Evolutionary conservation across 2,888 invertebrate genomes (phyloP), one percentile per base, ranked within the genome.

Genomic region (Melinaea menophilus): DNA sequence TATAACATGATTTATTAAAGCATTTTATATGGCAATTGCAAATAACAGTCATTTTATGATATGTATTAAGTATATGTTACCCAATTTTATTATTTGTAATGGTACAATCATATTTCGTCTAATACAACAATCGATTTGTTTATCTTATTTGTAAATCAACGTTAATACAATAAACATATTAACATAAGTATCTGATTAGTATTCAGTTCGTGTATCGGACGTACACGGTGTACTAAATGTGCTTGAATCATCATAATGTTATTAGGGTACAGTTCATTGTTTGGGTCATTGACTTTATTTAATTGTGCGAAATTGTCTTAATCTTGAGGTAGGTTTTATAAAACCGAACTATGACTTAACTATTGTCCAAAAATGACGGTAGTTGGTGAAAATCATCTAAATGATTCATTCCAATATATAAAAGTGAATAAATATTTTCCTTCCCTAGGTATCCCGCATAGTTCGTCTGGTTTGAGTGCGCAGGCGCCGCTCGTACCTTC

Each of bases 401-500:
- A 37, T 7, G 2, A 4, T 5, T 37, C 37, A 1, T 5, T 37
- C 37, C n/a, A 45, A 31, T 13, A 22, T 22, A 22, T 22, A 22
- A 22, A 22, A 22, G 13, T 13, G 4, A 51, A 34, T 11, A 55
- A 2, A 12, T 11, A 45, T 9, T 4, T 57, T 48, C 9, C 56
- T 59, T 59, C 51, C 63, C 64, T 83, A 90, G 90, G 88, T 67
- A 89, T 90, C 73, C 89, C 90, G 3, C 90, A 90, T 76, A 89
- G 89, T 65, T 89, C 90, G 1, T 81, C 88, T 0, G 86, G 85
- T 0, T 74, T 90, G 63, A 87, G 84, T 63, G 78, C 85, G 56
- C 90, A 86, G 79, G 80, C 85, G 0, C 90, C 90, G 2, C 78
- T 91, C 48, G 91, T 90, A 22, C 85, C 91, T 0, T 88, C 91